A percentile compares a stretch with the other conserved stretches of the same genome.
Conservation (phyloP, 2,888 invertebrate genomes). For the Mesodorylaimus sp. region DNA sequence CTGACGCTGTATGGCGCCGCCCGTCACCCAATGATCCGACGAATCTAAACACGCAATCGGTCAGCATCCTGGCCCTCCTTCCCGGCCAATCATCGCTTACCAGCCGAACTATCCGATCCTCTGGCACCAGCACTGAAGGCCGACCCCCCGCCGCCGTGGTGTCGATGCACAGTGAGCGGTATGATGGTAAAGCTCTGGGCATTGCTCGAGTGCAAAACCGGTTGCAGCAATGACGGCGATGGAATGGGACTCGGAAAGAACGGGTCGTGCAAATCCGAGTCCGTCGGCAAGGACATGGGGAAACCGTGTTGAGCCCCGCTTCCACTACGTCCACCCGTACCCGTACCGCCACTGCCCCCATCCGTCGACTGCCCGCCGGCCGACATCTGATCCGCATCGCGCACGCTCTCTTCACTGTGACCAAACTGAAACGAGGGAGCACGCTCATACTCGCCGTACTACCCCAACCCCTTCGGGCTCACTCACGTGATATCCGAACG, state of each 20-base stretch:
- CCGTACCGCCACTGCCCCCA: background rate
- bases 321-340: background rate
- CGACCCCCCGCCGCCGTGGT: background rate
- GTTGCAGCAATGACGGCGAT: constrained; percentile 18
- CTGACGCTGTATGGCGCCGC: too few species aligned
- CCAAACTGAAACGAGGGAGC: background rate
- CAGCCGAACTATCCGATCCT: background rate
- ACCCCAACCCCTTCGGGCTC: background rate
- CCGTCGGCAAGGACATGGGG: constrained; percentile 4
- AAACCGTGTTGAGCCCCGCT: background rate
- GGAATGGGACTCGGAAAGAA: constrained; percentile 18
- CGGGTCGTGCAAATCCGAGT: constrained; percentile 20
- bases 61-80: background rate
- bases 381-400: background rate
- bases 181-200: constrained; percentile 19
- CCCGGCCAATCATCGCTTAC: background rate
- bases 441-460: background rate
- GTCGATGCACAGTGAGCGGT: constrained; percentile 20
- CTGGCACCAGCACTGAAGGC: background rate
- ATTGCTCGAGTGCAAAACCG: constrained; percentile 19
- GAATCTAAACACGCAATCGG: background rate
- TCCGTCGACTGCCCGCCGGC: constrained; percentile 13
- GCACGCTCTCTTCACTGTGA: background rate
- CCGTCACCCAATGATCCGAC: background rate
- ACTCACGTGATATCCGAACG: constrained; percentile 31